Percentiles rank a stretch among this genome's conserved stretches.
Evolutionary conservation across 2,113 vertebrate genomes (phyloP).

Genomic region (Phaethon lepturus): DNA sequence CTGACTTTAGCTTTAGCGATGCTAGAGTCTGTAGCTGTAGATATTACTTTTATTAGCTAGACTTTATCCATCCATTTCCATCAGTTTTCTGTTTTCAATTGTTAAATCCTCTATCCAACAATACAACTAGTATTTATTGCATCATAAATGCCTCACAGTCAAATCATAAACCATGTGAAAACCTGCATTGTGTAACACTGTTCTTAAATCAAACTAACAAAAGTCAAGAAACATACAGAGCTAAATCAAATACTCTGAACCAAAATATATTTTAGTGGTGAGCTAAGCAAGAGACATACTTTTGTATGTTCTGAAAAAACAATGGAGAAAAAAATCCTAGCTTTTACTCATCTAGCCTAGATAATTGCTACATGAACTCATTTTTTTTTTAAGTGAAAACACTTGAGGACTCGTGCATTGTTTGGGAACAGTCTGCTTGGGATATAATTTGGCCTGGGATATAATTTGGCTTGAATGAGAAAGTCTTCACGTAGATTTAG

Average conservation of each 20-base stretch:
- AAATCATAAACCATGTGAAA: conserved; percentile 35
- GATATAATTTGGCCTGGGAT: conserved; percentile 49
- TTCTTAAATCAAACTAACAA: conserved; percentile 35
- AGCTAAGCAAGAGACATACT: not conserved
- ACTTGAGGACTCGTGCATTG: conserved; percentile 28
- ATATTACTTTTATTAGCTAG: conserved; percentile 23
- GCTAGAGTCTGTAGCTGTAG: not conserved
- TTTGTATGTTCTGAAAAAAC: not conserved
- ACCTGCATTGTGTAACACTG: not conserved
- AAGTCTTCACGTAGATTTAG: conserved; percentile 13
- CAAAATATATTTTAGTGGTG: not conserved
- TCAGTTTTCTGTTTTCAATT: conserved; percentile 33
- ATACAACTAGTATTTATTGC: conserved; percentile 42
- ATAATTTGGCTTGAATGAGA: conserved; percentile 52
- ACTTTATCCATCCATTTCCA: not conserved
- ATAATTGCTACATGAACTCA: conserved; percentile 19
- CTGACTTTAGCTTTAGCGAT: not conserved
- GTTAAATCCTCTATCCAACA: conserved; percentile 8
- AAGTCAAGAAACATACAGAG: not conserved
- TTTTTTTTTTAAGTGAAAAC: conserved; percentile 24
- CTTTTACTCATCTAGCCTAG: not conserved
- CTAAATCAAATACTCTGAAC: conserved; percentile 19
- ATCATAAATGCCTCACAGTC: conserved; percentile 32
- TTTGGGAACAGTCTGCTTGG: conserved; percentile 41
- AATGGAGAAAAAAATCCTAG: not conserved